Conservation (phyloP, 2,113 vertebrate genomes). For the Murina feae region DNA sequence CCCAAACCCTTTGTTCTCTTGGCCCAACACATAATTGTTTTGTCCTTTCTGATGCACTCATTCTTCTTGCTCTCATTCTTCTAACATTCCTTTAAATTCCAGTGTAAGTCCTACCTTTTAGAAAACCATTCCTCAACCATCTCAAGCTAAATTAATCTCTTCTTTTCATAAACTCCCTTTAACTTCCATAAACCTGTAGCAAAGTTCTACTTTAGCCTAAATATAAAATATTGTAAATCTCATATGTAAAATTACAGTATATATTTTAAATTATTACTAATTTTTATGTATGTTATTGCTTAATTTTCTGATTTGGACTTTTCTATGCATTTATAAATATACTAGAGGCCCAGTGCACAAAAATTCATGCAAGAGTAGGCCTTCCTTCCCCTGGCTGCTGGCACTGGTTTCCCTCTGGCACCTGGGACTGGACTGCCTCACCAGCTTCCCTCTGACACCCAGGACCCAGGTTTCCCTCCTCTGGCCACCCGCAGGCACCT, state of each 20-base stretch:
- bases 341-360: no score
- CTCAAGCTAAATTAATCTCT: not conserved
- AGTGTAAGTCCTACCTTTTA: not conserved
- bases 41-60: not conserved
- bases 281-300: not conserved
- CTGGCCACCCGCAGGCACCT: no score
- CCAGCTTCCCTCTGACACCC: no score
- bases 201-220: no score
- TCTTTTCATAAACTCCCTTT: not conserved
- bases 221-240: no score
- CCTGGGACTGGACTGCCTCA: no score
- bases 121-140: not conserved
- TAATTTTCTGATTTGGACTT: not conserved
- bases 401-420: no score
- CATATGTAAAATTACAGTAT: not conserved
- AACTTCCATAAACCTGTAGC: not conserved
- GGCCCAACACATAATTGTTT: not conserved
- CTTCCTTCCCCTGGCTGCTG: no score
- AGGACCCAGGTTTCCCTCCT: no score
- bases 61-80: not conserved
- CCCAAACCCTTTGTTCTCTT: not conserved
- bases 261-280: not conserved
- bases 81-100: conserved; percentile 18
- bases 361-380: no score
- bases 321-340: not conserved